Conservation (phyloP, 2,888 invertebrate genomes). For the Drosophila neonasuta region DNA sequence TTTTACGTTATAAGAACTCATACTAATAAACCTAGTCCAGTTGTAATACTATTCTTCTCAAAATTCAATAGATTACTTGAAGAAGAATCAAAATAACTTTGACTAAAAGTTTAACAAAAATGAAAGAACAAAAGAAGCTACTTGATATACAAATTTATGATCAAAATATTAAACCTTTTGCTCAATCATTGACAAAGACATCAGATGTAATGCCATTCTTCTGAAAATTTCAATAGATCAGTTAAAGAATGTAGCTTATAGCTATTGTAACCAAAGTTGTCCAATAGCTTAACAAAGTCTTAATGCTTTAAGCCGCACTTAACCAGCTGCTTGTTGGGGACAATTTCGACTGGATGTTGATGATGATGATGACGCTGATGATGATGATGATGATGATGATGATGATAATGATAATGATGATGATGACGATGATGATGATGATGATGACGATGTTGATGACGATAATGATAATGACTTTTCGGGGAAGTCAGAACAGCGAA, state of each 20-base stretch:
- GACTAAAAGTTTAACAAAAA: too few relatives aligned
- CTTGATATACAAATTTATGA: too few relatives aligned
- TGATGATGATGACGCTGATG: conserved; percentile 32
- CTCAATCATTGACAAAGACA: too few relatives aligned
- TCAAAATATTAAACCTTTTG: too few relatives aligned
- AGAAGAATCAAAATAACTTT: too few relatives aligned
- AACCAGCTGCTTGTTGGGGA: conserved; percentile 12
- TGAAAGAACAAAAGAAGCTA: too few relatives aligned
- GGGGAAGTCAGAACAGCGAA: conserved; percentile 10
- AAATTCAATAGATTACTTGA: too few relatives aligned
- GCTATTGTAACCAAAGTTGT: background rate
- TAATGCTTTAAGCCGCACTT: background rate
- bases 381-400: conserved; percentile 17
- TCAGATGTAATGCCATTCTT: background rate
- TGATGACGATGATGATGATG: conserved; percentile 29
- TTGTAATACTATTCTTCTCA: too few relatives aligned
- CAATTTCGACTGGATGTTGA: conserved; percentile 7
- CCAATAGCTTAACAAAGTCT: background rate
- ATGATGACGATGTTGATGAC: conserved; percentile 29
- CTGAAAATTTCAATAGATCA: background rate
- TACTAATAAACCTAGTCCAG: background rate
- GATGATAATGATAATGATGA: conserved; percentile 26
- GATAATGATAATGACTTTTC: conserved; percentile 32
- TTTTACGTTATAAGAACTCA: too few relatives aligned
- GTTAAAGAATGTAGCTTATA: background rate